Base-by-base conservation (phyloP, 1,140 invertebrate genomes). In the Drosophila mayri region DNA sequence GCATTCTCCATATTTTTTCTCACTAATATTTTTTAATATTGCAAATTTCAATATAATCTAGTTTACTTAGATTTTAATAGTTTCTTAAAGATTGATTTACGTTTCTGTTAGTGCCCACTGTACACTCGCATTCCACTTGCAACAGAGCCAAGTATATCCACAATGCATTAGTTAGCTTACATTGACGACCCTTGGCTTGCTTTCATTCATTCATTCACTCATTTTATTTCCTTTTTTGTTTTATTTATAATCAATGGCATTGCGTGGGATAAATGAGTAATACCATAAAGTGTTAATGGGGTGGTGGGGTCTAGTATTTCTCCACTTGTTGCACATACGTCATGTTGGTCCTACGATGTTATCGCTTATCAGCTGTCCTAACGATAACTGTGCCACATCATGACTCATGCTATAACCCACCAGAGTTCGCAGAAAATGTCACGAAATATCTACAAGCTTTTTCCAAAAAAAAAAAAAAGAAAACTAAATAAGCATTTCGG, bases 291-390 rank as follows among this genome's bases (percentile, higher is more conserved):
- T 38, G 52, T 25, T 11, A 14, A 38, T 40, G 32, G 47, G 20
- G 14, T 22, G 16, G 10, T n/a, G 44, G 25, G 25, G 20, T 4
- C 11, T 41, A 12, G 32, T 30, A 9, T 14, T 60, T 43, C 43
- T 50, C 54, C 68, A 72, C 66, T 38, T 60, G 68, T 72, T 72
- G 68, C 66, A 22, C 47, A 72, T 72, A 72, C 66, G 66, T 72
- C 66, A 72, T 3, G 44, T 72, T 49, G 66, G 44, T 47, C 66
- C 8, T 28, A 43, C 32, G 63, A 47, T 40, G 41, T 71, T 68
- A 72, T 72, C 68, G 52, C 20, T 25, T 38, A 59, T 32, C 66
- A 43, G 28, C 30, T 25, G 43, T 68, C 28, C 41, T 37, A 67
- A 22, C 18, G 38, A 47, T 30, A 67, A 16, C n/a, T 52, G 20